phyloP scores from a whole-genome alignment of 2,113 vertebrate genomes.

The Trogon melanurus region DNA sequence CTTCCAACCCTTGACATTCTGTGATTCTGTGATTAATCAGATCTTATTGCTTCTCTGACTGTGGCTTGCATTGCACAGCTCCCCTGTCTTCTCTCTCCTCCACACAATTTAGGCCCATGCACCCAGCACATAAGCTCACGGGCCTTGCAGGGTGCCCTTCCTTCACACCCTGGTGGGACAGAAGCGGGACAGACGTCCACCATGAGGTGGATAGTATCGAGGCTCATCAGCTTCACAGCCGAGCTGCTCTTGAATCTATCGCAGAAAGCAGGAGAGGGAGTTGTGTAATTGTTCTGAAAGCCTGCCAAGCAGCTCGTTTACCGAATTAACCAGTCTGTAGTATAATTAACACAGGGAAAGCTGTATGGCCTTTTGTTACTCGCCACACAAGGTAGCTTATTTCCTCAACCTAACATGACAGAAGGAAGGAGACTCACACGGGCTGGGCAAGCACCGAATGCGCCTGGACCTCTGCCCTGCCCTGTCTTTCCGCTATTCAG shows the following conservation, averaged over 20 bases:
- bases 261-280: not conserved
- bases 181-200: accelerated
- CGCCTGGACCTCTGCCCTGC: not conserved
- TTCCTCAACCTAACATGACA: not conserved
- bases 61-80: not conserved
- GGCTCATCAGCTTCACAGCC: not conserved
- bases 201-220: not conserved
- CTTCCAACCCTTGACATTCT: no score
- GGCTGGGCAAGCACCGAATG: not conserved
- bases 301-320: not conserved
- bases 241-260: not conserved
- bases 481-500: not conserved
- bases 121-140: accelerated
- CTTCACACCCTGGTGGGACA: not conserved
- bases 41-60: not conserved
- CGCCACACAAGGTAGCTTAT: not conserved
- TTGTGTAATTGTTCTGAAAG: constrained; percentile 23
- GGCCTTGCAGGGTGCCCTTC: accelerated
- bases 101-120: not conserved
- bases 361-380: not conserved
- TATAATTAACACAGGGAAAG: not conserved
- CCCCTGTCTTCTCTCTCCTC: not conserved
- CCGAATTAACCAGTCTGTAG: constrained; percentile 14
- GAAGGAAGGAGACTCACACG: not conserved
- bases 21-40: not conserved